These are phyloP conservation scores for Haliclona indistincta DNA, from an alignment of 37 sponge, comb jelly and placozoan genomes.

Conservation along the genomic window DNA sequence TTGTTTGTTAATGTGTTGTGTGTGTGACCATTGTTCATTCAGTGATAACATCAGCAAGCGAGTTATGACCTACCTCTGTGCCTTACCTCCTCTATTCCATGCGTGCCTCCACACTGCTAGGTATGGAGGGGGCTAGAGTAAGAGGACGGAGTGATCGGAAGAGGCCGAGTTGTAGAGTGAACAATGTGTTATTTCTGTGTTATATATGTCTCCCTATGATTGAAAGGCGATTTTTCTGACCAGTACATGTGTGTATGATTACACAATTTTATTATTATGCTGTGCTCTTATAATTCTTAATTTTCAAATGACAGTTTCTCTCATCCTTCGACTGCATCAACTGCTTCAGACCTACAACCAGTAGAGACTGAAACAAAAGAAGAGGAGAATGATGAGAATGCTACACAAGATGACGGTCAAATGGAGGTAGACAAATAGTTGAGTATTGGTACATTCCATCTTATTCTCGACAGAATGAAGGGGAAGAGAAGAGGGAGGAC, in stretches of 20 bases:
- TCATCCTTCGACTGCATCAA: slow-evolving; percentile 10
- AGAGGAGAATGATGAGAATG: slow-evolving; percentile 10
- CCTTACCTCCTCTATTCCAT: background rate
- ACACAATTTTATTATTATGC: too few relatives aligned
- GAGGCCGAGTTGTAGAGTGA: slow-evolving; percentile 39
- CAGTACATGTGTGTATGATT: too few relatives aligned
- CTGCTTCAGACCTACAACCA: slow-evolving; percentile 38
- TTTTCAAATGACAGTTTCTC: background rate
- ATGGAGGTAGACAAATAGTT: background rate
- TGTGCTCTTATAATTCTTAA: background rate
- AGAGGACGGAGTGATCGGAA: background rate
- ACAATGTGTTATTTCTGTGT: slow-evolving; percentile 2
- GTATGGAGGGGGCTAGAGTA: too few relatives aligned
- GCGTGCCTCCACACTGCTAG: too few relatives aligned
- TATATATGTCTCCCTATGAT: background rate
- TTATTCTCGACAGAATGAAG: slow-evolving; percentile 4
- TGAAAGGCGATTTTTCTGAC: too few relatives aligned
- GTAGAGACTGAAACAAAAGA: slow-evolving; percentile 5
- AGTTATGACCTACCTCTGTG: slow-evolving; percentile 1
- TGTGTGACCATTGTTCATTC: background rate
- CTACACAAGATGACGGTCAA: slow-evolving; percentile 11
- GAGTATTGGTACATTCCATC: too few relatives aligned
- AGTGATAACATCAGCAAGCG: background rate
- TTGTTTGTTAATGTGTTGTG: background rate
- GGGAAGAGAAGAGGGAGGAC: slow-evolving; percentile 41